A percentile compares a stretch with the other conserved stretches of the same genome.
Conservation (phyloP, 2,888 invertebrate genomes). For the Cyclophora punctaria region DNA sequence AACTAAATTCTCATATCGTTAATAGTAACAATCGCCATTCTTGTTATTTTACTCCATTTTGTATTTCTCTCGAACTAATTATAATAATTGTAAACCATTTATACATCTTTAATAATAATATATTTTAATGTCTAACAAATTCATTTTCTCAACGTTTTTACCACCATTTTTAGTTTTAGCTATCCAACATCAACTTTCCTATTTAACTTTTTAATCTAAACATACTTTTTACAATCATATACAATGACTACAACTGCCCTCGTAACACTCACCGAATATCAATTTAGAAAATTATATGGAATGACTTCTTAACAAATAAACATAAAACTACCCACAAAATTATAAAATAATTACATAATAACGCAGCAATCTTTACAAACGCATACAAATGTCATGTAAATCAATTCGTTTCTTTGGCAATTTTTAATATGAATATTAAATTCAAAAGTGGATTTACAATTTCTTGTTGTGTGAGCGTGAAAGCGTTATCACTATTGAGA, state of each 20-base stretch:
- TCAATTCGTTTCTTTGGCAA: slow-evolving; percentile 72
- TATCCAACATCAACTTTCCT: slow-evolving; percentile 68
- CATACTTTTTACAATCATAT: slow-evolving; percentile 69
- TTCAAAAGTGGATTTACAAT: slow-evolving; percentile 75
- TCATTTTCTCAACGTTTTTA: slow-evolving; percentile 66
- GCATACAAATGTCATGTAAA: slow-evolving; percentile 31
- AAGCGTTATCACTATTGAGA: slow-evolving; percentile 63
- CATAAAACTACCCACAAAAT: slow-evolving; percentile 37
- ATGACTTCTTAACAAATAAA: slow-evolving; percentile 48
- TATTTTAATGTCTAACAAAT: slow-evolving; percentile 74
- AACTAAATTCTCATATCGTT: slow-evolving; percentile 75
- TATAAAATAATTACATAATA: slow-evolving; percentile 29
- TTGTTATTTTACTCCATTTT: slow-evolving; percentile 55
- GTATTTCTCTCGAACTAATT: slow-evolving; percentile 68
- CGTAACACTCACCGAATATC: slow-evolving; percentile 52
- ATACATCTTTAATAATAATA: slow-evolving; percentile 74
- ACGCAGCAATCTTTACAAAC: slow-evolving; percentile 48
- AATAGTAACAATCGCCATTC: slow-evolving; percentile 73
- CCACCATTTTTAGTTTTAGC: slow-evolving; percentile 57
- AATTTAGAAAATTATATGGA: slow-evolving; percentile 64
- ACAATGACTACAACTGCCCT: slow-evolving; percentile 54
- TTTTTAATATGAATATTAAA: slow-evolving; percentile 34
- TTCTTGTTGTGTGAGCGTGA: slow-evolving; percentile 51
- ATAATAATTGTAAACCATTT: slow-evolving; percentile 73
- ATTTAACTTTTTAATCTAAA: slow-evolving; percentile 67